A percentile compares a stretch with the other conserved stretches of the same genome.
phyloP scores from a whole-genome alignment of 2,888 invertebrate genomes.

The Rhagonycha fulva region DNA sequence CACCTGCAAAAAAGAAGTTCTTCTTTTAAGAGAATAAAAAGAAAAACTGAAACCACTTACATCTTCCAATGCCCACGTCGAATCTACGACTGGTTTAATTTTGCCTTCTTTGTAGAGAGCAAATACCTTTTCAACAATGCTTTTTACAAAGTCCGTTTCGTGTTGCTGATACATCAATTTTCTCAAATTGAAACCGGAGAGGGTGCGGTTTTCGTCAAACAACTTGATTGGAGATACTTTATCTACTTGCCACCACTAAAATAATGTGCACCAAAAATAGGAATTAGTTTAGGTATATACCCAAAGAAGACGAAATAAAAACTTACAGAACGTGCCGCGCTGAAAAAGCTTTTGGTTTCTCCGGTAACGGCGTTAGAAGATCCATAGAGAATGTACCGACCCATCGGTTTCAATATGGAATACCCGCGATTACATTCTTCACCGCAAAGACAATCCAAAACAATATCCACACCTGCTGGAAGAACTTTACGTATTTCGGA shows the following conservation, averaged over 20 bases:
- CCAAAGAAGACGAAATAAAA: neutral
- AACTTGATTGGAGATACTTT: slow-evolving; percentile 87
- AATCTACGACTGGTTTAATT: slow-evolving; percentile 82
- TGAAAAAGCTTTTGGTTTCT: slow-evolving; percentile 90
- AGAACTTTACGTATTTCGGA: slow-evolving; percentile 81
- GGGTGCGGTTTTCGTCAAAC: slow-evolving; percentile 85
- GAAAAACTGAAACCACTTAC: slow-evolving; percentile 58
- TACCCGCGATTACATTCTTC: slow-evolving; percentile 88
- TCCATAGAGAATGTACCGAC: slow-evolving; percentile 86
- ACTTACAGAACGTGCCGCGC: slow-evolving; percentile 86
- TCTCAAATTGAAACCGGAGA: slow-evolving; percentile 82
- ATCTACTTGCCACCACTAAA: slow-evolving; percentile 90
- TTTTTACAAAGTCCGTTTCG: slow-evolving; percentile 71
- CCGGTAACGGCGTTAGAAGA: slow-evolving; percentile 88
- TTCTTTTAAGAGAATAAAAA: neutral
- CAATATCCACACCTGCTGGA: slow-evolving; percentile 82
- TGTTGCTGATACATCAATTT: slow-evolving; percentile 81
- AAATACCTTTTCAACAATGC: slow-evolving; percentile 74
- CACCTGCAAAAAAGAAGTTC: slow-evolving; percentile 58
- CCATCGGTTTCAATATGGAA: slow-evolving; percentile 82
- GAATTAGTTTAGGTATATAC: neutral
- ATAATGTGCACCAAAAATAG: neutral
- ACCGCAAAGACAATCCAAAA: slow-evolving; percentile 86
- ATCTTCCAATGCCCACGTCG: slow-evolving; percentile 86
- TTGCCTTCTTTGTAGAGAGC: slow-evolving; percentile 76